A percentile compares a stretch with the other conserved stretches of the same genome.
Evolutionary conservation across 2,888 invertebrate genomes (phyloP).

Genomic region (Sarcophaga variegata): DNA sequence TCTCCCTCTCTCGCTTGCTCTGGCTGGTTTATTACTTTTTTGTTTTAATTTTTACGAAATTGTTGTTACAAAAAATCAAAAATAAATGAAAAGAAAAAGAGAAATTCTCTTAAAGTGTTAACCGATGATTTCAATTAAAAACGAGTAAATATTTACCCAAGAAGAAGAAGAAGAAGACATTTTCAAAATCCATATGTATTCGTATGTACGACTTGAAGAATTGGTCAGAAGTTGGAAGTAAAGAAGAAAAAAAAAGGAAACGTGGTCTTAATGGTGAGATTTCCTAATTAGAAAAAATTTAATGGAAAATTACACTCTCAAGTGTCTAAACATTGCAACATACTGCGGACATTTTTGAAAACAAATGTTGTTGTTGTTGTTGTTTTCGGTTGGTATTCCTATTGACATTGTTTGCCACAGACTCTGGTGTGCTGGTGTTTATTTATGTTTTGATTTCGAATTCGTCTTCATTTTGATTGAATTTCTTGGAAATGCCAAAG

Average conservation of each 20-base stretch:
- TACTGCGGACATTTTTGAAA: slow-evolving; percentile 48
- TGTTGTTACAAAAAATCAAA: background rate
- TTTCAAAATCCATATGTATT: background rate
- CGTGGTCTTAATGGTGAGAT: background rate
- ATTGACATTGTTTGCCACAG: background rate
- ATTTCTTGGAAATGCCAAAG: background rate
- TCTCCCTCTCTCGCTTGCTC: no score
- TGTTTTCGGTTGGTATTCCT: no score
- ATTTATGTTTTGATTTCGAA: no score
- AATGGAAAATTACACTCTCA: slow-evolving; percentile 41
- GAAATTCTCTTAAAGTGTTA: slow-evolving; percentile 2
- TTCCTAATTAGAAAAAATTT: slow-evolving; percentile 18
- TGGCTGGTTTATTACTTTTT: background rate
- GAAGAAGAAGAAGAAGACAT: background rate
- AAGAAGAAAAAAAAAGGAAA: background rate
- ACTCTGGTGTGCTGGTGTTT: background rate
- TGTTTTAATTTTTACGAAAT: slow-evolving; percentile 2
- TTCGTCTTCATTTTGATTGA: no score
- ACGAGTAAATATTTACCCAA: slow-evolving; percentile 58
- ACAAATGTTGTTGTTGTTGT: slow-evolving; percentile 7
- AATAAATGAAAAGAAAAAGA: slow-evolving; percentile 12
- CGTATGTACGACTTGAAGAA: no score
- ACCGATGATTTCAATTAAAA: slow-evolving; percentile 60
- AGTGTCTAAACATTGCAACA: slow-evolving; percentile 51
- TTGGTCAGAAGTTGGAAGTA: no score